Evolutionary conservation across 2,797 vertebrate species (phyloP).

Genomic region (Tadarida brasiliensis): DNA sequence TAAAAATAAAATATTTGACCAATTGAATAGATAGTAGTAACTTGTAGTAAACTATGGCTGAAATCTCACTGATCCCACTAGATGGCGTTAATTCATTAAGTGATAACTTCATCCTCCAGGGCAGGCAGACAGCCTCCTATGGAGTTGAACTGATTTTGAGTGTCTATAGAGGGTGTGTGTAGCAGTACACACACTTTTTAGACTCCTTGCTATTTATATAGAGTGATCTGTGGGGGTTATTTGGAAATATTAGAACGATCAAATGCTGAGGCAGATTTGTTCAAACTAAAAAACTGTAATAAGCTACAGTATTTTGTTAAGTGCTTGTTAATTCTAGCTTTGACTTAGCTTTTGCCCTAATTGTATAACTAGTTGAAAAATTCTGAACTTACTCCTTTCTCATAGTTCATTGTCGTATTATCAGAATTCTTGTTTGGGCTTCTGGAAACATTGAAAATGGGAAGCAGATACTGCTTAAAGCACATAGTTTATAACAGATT

Average conservation of each 20-base stretch:
- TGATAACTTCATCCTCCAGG: slow-evolving; percentile 47
- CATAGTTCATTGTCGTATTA: neutral
- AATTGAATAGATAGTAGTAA: neutral
- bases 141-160: neutral
- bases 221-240: slow-evolving; percentile 6
- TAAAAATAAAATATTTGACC: slow-evolving; percentile 28
- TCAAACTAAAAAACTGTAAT: slow-evolving; percentile 41
- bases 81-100: slow-evolving; percentile 84
- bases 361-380: neutral
- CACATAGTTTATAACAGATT: neutral
- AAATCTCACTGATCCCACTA: slow-evolving; percentile 82
- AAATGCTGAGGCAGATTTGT: neutral
- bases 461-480: neutral
- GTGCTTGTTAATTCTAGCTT: slow-evolving; percentile 41
- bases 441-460: neutral
- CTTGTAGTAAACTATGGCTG: slow-evolving; percentile 44
- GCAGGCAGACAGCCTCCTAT: neutral
- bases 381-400: neutral
- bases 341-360: slow-evolving; percentile 53
- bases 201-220: neutral
- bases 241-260: neutral
- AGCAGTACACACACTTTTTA: neutral
- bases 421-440: neutral
- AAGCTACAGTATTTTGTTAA: slow-evolving; percentile 22
- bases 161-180: neutral